A percentile compares a stretch with the other conserved stretches of the same genome.
These are phyloP conservation scores for Rotaria sp. DNA, from an alignment of 2,888 invertebrate species.

Conservation along the genomic window DNA sequence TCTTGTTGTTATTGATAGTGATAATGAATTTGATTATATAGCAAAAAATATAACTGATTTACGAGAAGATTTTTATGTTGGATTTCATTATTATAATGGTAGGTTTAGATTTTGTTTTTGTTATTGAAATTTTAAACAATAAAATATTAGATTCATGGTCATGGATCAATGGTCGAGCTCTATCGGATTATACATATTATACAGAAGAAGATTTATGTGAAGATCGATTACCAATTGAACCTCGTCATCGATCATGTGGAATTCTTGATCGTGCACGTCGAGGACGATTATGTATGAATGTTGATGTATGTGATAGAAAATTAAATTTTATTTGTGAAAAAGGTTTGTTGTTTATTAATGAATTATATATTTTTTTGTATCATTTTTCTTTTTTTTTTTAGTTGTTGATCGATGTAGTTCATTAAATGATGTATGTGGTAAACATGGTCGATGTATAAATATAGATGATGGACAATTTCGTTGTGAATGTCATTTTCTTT, in stretches of 20 bases:
- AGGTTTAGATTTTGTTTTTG: background rate
- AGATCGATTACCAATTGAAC: background rate
- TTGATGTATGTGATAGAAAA: constrained; percentile 21
- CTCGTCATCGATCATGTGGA: constrained; percentile 24
- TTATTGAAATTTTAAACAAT: background rate
- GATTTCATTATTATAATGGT: constrained; percentile 26
- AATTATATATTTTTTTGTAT: background rate
- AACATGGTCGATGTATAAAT: constrained; percentile 25
- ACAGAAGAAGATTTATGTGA: constrained; percentile 12
- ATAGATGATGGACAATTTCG: background rate
- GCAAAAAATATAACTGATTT: background rate
- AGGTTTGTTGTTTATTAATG: background rate
- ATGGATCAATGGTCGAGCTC: constrained; percentile 6
- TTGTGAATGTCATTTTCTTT: constrained; percentile 26
- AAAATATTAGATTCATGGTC: background rate
- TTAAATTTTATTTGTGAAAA: constrained; percentile 27
- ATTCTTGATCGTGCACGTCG: constrained; percentile 11
- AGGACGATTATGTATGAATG: constrained; percentile 27
- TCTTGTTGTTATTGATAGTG: constrained; percentile 21
- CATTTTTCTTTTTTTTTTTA: background rate
- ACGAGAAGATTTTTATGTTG: background rate
- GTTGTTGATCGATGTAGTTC: constrained; percentile 10
- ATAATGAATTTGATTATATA: constrained; percentile 31
- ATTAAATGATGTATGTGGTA: constrained; percentile 14
- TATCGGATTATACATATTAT: constrained; percentile 18